Percentiles rank a stretch among this genome's conserved stretches.
These are phyloP conservation scores for Acromyrmex charruanus DNA, from an alignment of 1,140 invertebrate species.

Conservation along the genomic window DNA sequence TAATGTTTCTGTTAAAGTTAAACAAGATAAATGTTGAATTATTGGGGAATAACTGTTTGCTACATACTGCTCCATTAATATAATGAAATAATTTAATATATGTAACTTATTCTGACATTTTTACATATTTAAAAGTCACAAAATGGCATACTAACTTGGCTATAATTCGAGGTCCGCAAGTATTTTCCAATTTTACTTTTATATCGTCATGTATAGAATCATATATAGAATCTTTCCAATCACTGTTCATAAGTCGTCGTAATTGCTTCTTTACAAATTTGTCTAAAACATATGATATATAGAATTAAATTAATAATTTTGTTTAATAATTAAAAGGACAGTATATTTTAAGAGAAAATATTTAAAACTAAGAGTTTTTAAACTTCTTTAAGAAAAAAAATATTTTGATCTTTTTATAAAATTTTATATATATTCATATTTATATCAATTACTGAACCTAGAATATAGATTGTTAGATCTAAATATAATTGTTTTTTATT, in stretches of 20 bases:
- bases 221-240: conserved; percentile 76
- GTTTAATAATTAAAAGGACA: background rate
- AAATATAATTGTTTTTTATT: background rate
- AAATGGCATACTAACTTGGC: conserved; percentile 65
- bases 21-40: no score
- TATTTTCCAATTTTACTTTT: conserved; percentile 63
- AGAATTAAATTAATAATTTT: background rate
- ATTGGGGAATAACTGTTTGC: no score
- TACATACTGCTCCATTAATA: background rate
- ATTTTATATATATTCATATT: conserved; percentile 6
- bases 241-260: conserved; percentile 61
- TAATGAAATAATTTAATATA: conserved; percentile 13
- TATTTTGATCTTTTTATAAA: background rate
- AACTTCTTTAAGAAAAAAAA: background rate
- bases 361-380: background rate
- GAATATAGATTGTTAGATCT: background rate
- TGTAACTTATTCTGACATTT: background rate
- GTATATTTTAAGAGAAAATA: background rate
- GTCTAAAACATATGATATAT: conserved; percentile 72
- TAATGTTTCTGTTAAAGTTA: no score
- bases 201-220: conserved; percentile 70
- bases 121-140: background rate
- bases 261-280: conserved; percentile 75
- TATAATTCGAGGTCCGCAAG: conserved; percentile 60
- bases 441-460: background rate